A percentile compares a stretch with the other conserved stretches of the same genome.
Evolutionary conservation across 2,797 vertebrate species (phyloP).

Genomic region (Esox lucius): DNA sequence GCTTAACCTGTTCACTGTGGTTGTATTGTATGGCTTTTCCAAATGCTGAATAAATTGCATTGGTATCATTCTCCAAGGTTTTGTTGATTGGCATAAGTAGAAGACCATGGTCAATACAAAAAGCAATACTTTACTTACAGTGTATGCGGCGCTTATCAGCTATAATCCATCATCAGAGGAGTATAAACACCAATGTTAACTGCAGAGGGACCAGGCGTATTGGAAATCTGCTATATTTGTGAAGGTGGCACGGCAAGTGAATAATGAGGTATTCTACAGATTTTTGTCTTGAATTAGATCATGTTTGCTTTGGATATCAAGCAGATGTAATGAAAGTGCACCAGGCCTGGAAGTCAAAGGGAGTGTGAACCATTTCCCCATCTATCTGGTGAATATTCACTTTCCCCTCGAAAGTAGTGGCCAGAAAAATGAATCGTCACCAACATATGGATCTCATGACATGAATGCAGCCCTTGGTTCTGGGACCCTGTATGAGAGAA

Average conservation of each 20-base stretch:
- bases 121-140: not conserved
- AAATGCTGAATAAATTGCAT: not conserved
- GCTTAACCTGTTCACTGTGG: slow-evolving; percentile 43
- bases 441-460: slow-evolving; percentile 8
- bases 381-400: not conserved
- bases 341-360: not conserved
- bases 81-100: not conserved
- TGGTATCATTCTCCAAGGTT: not conserved
- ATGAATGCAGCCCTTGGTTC: slow-evolving; percentile 16
- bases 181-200: not conserved
- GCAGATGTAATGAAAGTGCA: not conserved
- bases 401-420: slow-evolving; percentile 8
- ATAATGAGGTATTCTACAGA: not conserved
- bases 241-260: not conserved
- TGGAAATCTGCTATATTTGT: not conserved
- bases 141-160: not conserved
- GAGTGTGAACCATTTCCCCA: not conserved
- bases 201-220: slow-evolving; percentile 4
- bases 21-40: not conserved
- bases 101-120: not conserved
- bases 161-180: not conserved
- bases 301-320: not conserved
- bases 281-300: not conserved
- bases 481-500: not conserved
- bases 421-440: not conserved